These are phyloP conservation scores for Galerucella calmariensis DNA, from an alignment of 2,888 invertebrate species.

Conservation along the genomic window DNA sequence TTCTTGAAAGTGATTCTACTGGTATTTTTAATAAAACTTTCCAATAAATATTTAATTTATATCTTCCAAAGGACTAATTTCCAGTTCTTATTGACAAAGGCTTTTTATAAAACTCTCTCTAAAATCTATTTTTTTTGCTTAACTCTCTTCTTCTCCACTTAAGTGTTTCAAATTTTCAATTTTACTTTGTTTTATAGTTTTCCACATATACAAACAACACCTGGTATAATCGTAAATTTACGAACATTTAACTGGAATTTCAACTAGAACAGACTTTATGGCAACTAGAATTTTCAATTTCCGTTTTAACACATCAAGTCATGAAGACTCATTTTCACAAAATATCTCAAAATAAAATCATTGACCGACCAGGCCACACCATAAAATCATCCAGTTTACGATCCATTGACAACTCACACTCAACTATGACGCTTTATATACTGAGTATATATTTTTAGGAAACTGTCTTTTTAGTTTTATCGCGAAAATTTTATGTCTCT, in stretches of 20 bases:
- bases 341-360: constrained; percentile 26
- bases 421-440: constrained; percentile 23
- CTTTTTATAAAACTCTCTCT: too few species aligned
- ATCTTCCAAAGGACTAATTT: too few species aligned
- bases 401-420: constrained; percentile 25
- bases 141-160: too few species aligned
- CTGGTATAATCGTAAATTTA: background rate
- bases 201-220: background rate
- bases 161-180: background rate
- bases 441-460: constrained; percentile 21
- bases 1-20: too few species aligned
- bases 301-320: constrained; percentile 10
- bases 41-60: too few species aligned
- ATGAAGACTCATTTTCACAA: constrained; percentile 8
- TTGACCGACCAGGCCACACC: constrained; percentile 22
- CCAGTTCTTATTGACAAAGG: too few species aligned
- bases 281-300: constrained; percentile 21
- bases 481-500: constrained; percentile 1
- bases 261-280: constrained; percentile 5
- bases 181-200: background rate
- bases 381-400: constrained; percentile 28
- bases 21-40: too few species aligned
- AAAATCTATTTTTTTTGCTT: too few species aligned
- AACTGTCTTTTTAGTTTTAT: constrained; percentile 13
- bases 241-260: background rate